Base-by-base conservation (phyloP, 2,113 vertebrate species). In the Pomatorhinus ruficollis region DNA sequence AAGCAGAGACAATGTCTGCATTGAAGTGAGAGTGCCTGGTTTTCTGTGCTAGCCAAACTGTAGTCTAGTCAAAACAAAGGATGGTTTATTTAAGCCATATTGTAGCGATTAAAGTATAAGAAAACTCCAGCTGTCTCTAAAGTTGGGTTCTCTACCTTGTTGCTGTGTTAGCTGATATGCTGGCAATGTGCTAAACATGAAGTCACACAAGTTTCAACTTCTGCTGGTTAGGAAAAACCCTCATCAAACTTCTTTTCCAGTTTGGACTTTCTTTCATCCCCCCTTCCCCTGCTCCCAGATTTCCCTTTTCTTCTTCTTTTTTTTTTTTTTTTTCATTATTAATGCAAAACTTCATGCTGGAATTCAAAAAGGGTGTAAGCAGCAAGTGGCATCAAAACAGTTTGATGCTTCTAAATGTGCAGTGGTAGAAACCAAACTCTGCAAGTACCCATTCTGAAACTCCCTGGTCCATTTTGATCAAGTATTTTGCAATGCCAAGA, bases 401-500 rank as follows among this genome's bases (percentile, higher is more conserved):
- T 64, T 7, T 66, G 74, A 35, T 23, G 35, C 16, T 84, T 60
- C 44, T 69, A 23, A 71, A 53, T 20, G n/a, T 33, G 44, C 33
- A 40, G 10, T 1, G 16, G 28, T 40, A 72, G 45, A 74, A 93
- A 89, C 27, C 28, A 90, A 87, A 81, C 52, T 83, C 44, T 49
- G 28, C 24, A 77, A 63, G 13, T 9, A 4, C 12, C n/a, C 0
- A 0, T 56, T 59, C 69, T 12, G 1, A 93, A 44, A 40, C 76
- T 95, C 63, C 74, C 60, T 5, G 12, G 69, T 39, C 60, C 6
- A 1, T 90, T 97, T 85, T 95, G 80, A 95, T 89, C 59, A 95
- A 96, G 54, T 89, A 79, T 95, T 96, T 97, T 84, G 78, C 59
- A 92, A 90, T 45, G 84, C 81, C 79, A 95, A 89, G 60, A 94